Evolutionary conservation across 2,113 vertebrate genomes (phyloP).

Genomic region (Phodopus roborovskii): DNA sequence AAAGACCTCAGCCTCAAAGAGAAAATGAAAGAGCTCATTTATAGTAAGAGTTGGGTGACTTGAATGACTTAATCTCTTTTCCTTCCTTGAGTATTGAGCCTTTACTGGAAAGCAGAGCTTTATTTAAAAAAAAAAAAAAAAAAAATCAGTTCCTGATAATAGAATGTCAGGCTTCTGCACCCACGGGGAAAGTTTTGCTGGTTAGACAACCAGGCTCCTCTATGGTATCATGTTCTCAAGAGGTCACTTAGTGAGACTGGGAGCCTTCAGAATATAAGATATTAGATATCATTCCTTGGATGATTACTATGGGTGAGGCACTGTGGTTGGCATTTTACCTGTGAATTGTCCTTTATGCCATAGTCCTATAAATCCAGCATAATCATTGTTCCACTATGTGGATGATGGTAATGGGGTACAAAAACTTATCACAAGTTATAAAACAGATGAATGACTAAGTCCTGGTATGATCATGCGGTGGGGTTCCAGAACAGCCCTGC

Average conservation of each 20-base stretch:
- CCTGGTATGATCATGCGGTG: background rate
- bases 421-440: background rate
- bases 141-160: background rate
- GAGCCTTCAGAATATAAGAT: background rate
- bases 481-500: background rate
- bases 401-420: background rate
- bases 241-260: background rate
- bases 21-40: conserved; percentile 1
- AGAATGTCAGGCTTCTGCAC: background rate
- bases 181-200: background rate
- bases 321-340: background rate
- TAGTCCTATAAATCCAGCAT: background rate
- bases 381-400: background rate
- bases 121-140: background rate
- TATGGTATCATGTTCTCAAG: background rate
- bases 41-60: background rate
- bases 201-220: background rate
- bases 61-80: background rate
- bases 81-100: background rate
- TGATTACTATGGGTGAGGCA: background rate
- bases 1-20: background rate
- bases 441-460: background rate
- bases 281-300: background rate
- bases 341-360: background rate
- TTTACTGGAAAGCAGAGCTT: conserved; percentile 48